Percentiles rank a stretch among this genome's conserved stretches.
Evolutionary conservation across 2,797 vertebrate species (phyloP).

Genomic region (Syngnathus acus): DNA sequence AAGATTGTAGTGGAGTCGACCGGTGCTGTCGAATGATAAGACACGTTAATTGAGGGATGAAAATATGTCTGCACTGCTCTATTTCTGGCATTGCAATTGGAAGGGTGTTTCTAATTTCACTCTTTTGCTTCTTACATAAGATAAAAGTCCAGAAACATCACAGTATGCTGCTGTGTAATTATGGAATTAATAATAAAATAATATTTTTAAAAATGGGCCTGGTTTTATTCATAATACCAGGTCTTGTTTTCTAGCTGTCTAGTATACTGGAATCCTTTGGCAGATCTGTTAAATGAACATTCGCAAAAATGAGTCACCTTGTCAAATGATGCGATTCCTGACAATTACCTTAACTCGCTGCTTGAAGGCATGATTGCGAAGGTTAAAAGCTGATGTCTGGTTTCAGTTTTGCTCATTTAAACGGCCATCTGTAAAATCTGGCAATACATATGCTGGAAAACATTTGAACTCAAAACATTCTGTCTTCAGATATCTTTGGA

Average conservation of each 20-base stretch:
- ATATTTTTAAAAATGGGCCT: not conserved
- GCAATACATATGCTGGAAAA: constrained; percentile 19
- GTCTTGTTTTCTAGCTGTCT: not conserved
- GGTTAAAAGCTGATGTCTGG: constrained; percentile 47
- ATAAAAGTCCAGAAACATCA: too few relatives aligned
- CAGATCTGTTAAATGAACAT: not conserved
- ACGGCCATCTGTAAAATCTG: constrained; percentile 21
- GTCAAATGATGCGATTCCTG: constrained; percentile 45
- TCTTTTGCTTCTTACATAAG: too few relatives aligned
- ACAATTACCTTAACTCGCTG: constrained; percentile 21
- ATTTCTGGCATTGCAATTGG: too few relatives aligned
- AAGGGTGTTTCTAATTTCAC: too few relatives aligned
- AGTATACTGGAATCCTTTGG: not conserved
- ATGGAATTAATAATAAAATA: not conserved
- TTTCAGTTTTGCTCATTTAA: constrained; percentile 56
- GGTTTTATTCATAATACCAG: not conserved
- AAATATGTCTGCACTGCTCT: too few relatives aligned
- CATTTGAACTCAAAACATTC: not conserved
- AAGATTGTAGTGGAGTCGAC: not conserved
- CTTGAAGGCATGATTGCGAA: constrained; percentile 30
- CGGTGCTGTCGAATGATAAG: not conserved
- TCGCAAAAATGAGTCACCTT: constrained; percentile 14
- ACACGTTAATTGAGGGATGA: too few relatives aligned
- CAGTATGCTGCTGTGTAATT: too few relatives aligned
- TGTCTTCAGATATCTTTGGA: not conserved